A percentile compares a stretch with the other conserved stretches of the same genome.
phyloP scores from a whole-genome alignment of 2,797 vertebrate species.

The Amniataba percoides region DNA sequence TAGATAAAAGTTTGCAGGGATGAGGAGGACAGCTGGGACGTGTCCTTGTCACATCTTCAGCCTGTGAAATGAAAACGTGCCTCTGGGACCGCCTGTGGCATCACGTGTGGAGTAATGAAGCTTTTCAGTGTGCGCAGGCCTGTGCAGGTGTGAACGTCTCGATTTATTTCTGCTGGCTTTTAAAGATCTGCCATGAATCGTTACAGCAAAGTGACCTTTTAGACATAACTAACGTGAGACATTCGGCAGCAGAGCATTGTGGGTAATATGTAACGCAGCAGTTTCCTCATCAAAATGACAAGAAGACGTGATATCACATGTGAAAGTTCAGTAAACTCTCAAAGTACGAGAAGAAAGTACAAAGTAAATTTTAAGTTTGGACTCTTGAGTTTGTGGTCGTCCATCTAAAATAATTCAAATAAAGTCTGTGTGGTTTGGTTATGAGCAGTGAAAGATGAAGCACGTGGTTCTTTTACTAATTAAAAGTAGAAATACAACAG shows the following conservation, averaged over 20 bases:
- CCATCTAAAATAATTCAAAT: too few relatives aligned
- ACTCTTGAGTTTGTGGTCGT: too few relatives aligned
- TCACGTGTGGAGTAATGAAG: constrained; percentile 37
- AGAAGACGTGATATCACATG: background rate
- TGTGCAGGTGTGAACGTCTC: background rate
- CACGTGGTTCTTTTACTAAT: too few relatives aligned
- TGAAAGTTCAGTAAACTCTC: background rate
- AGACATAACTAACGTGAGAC: background rate
- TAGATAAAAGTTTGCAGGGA: background rate
- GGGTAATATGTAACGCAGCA: background rate
- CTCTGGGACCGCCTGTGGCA: constrained; percentile 32
- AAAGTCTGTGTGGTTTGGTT: too few relatives aligned
- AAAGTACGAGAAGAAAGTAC: too few relatives aligned
- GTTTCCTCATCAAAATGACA: background rate
- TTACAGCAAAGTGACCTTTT: background rate
- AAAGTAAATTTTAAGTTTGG: too few relatives aligned
- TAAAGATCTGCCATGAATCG: background rate
- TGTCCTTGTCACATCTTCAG: constrained; percentile 35
- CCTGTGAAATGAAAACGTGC: constrained; percentile 34
- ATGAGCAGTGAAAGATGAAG: too few relatives aligned
- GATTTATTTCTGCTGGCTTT: background rate
- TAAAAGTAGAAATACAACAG: too few relatives aligned
- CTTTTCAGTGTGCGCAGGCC: background rate
- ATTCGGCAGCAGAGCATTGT: background rate
- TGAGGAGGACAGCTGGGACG: background rate